phyloP scores from a whole-genome alignment of 2,888 invertebrate species.

The Suillia variegata region DNA sequence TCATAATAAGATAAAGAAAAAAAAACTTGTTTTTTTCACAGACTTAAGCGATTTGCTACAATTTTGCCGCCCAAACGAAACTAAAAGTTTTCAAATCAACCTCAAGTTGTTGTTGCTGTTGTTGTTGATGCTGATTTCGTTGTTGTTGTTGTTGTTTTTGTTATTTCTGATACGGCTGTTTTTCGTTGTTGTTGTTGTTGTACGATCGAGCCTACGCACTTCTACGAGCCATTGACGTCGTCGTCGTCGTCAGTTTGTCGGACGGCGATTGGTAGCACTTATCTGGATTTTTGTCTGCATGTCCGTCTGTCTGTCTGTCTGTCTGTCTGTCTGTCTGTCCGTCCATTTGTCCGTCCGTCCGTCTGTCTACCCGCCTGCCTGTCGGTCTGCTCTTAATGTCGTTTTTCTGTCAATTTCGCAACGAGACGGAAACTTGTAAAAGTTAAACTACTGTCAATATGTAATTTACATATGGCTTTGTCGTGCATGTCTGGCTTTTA shows the following conservation, averaged over 20 bases:
- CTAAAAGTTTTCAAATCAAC: neutral
- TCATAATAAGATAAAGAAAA: too few species aligned
- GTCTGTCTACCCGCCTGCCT: neutral
- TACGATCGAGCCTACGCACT: neutral
- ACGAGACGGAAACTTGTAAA: too few species aligned
- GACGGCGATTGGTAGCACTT: too few species aligned
- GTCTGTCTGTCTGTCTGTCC: neutral
- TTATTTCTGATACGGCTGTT: neutral
- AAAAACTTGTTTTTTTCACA: neutral
- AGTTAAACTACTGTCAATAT: too few species aligned
- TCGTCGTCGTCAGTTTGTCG: neutral
- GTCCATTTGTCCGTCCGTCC: neutral
- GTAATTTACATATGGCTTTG: too few species aligned
- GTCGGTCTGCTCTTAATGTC: neutral
- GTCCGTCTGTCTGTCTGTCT: neutral
- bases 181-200: neutral
- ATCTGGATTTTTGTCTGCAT: neutral
- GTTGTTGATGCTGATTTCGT: neutral
- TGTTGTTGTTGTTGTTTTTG: neutral
- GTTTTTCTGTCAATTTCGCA: neutral
- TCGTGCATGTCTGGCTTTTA: too few species aligned
- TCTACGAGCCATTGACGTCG: neutral
- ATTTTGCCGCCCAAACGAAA: neutral
- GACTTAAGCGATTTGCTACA: neutral
- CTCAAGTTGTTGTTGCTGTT: neutral